Conservation (phyloP, 2,797 vertebrate genomes). For the Acridotheres tristis region DNA sequence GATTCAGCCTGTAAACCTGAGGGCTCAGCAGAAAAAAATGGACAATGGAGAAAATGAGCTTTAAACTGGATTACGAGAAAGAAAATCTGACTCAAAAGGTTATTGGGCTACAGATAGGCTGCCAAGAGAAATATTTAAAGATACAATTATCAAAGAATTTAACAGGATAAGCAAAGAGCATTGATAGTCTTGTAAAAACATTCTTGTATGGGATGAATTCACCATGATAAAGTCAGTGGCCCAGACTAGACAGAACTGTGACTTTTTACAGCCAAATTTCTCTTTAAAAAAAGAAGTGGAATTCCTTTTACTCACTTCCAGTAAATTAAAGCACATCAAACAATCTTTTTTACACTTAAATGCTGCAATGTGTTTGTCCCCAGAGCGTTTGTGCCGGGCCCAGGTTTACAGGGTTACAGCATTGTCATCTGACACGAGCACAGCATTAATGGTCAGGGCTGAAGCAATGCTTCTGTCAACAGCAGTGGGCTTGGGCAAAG, state of each 20-base stretch:
- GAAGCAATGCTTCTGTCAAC: not conserved
- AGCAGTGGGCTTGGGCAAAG: not conserved
- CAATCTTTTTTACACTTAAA: not conserved
- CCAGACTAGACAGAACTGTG: not conserved
- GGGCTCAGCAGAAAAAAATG: not conserved
- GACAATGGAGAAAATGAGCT: not conserved
- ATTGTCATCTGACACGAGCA: not conserved
- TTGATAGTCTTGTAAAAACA: not conserved
- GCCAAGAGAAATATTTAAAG: conserved; percentile 19
- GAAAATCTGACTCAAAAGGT: not conserved
- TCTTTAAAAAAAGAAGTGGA: not conserved
- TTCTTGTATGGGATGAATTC: not conserved
- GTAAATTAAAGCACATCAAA: conserved; percentile 3
- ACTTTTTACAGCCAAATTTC: not conserved
- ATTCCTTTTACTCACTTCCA: conserved; percentile 15
- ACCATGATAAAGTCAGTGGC: not conserved
- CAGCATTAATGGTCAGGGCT: not conserved
- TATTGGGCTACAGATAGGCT: not conserved
- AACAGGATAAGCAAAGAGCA: not conserved
- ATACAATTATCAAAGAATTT: conserved; percentile 13
- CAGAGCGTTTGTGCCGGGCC: not conserved
- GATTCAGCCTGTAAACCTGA: conserved; percentile 4
- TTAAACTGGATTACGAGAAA: not conserved
- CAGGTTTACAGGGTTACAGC: not conserved
- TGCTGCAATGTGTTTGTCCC: not conserved